phyloP scores from a whole-genome alignment of 2,797 vertebrate genomes.

The Acanthornis magna region DNA sequence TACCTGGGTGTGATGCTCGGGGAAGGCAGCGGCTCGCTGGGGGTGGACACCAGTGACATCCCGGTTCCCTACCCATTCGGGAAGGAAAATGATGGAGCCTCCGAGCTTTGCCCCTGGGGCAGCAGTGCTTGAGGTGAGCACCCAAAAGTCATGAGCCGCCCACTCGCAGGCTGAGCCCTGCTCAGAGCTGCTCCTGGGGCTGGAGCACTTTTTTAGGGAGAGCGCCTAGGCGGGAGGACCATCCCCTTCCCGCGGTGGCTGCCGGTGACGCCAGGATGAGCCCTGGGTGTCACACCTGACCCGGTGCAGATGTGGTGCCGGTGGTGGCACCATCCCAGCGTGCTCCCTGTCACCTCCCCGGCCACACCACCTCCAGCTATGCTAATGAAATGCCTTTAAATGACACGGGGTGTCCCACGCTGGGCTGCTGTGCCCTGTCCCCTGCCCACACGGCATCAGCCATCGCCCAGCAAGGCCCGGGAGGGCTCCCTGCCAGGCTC shows the following conservation, averaged over 20 bases:
- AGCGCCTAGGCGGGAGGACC: accelerated
- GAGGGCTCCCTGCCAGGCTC: not conserved
- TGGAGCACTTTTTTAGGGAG: conserved; percentile 21
- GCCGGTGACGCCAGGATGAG: not conserved
- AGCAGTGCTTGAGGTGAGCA: not conserved
- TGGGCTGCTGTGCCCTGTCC: not conserved
- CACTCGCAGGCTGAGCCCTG: accelerated
- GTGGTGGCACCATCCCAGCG: accelerated
- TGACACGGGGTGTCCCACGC: accelerated
- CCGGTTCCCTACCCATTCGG: accelerated
- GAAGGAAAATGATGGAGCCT: not conserved
- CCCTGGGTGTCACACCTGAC: not conserved
- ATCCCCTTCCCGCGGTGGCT: accelerated
- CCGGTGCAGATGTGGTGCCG: not conserved
- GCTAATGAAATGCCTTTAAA: not conserved
- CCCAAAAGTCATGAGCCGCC: not conserved
- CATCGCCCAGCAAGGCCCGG: not conserved
- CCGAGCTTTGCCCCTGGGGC: not conserved
- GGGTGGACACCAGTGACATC: not conserved
- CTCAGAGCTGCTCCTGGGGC: not conserved
- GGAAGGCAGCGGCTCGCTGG: not conserved
- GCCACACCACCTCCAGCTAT: not conserved
- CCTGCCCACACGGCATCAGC: not conserved
- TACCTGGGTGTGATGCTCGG: not conserved
- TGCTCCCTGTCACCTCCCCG: accelerated